These are phyloP conservation scores for Drosophila ananassae DNA, from an alignment of 1,140 invertebrate genomes.

Conservation along the genomic window DNA sequence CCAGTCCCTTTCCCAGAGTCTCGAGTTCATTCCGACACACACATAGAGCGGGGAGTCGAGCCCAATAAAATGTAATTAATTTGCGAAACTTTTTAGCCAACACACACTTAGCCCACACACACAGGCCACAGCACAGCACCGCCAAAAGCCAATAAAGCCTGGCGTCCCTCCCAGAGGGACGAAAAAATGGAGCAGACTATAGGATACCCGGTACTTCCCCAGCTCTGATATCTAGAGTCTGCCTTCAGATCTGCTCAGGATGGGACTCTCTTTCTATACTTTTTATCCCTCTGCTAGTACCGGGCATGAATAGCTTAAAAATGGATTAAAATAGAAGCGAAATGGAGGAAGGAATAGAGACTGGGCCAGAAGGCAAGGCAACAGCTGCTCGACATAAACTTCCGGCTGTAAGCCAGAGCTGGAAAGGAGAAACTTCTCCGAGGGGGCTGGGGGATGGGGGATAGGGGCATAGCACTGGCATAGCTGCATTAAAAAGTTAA, in stretches of 20 bases:
- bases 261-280: too few species aligned
- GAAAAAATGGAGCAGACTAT: too few species aligned
- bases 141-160: slow-evolving; percentile 68
- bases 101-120: slow-evolving; percentile 3
- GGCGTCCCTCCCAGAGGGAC: slow-evolving; percentile 36
- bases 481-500: slow-evolving; percentile 80
- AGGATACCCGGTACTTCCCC: too few species aligned
- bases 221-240: too few species aligned
- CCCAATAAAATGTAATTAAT: slow-evolving; percentile 80
- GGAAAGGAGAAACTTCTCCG: slow-evolving; percentile 39
- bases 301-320: neutral
- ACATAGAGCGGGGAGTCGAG: slow-evolving; percentile 22
- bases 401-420: slow-evolving; percentile 27
- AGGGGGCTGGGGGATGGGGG: neutral
- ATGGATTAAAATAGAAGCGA: slow-evolving; percentile 3
- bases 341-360: slow-evolving; percentile 3
- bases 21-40: slow-evolving; percentile 23
- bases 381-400: slow-evolving; percentile 59
- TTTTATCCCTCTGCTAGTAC: neutral
- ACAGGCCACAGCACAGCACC: slow-evolving; percentile 5
- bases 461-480: slow-evolving; percentile 17
- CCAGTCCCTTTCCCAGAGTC: neutral
- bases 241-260: too few species aligned
- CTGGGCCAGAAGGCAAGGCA: slow-evolving; percentile 20
- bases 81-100: slow-evolving; percentile 62